A percentile compares a stretch with the other conserved stretches of the same genome.
These are phyloP conservation scores for Tringa solitaria DNA, from an alignment of 2,113 vertebrate genomes.

Conservation along the genomic window DNA sequence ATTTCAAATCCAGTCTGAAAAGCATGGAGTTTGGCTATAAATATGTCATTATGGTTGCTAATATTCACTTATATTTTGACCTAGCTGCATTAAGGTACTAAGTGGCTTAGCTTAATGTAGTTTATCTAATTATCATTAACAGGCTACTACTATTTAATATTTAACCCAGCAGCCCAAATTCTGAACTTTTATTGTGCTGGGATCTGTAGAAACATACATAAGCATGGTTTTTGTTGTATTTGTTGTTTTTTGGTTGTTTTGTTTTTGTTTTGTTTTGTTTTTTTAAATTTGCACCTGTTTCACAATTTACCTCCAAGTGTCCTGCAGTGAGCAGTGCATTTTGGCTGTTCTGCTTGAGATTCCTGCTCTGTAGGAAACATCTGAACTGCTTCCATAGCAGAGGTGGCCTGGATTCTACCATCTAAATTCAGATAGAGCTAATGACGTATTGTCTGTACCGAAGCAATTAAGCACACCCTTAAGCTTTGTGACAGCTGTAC, in stretches of 20 bases:
- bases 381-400: background rate
- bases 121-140: background rate
- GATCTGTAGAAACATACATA: background rate
- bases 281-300: background rate
- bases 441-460: background rate
- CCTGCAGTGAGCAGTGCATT: background rate
- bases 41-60: background rate
- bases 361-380: background rate
- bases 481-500: background rate
- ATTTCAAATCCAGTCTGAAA: background rate
- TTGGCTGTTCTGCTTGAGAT: background rate
- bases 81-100: background rate
- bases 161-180: background rate
- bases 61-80: background rate
- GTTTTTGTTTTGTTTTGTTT: background rate
- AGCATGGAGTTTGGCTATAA: background rate
- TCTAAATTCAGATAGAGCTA: background rate
- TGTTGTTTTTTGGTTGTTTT: background rate
- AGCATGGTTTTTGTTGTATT: background rate
- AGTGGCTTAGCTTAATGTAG: background rate
- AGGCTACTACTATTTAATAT: background rate
- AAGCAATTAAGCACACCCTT: background rate
- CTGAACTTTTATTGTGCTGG: background rate
- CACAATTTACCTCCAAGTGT: background rate
- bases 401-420: background rate